These are phyloP conservation scores for Psephotus haematonotus DNA, from an alignment of 2,113 vertebrate genomes.

Conservation along the genomic window DNA sequence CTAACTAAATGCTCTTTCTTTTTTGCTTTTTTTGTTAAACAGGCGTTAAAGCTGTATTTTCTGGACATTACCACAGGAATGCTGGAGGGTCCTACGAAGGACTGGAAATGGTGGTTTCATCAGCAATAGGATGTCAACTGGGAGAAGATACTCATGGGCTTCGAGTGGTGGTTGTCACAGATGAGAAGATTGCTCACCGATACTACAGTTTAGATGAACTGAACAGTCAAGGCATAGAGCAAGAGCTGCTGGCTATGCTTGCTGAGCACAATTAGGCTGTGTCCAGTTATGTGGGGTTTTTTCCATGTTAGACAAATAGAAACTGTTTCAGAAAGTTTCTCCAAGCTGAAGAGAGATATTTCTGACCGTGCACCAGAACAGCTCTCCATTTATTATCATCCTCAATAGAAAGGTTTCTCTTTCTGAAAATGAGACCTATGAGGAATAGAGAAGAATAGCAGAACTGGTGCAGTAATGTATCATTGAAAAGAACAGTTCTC, in stretches of 20 bases:
- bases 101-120: conserved; percentile 94
- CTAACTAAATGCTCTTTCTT: background rate
- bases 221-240: conserved; percentile 73
- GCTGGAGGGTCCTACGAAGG: conserved; percentile 84
- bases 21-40: background rate
- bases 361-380: background rate
- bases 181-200: conserved; percentile 80
- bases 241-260: conserved; percentile 82
- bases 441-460: background rate
- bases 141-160: conserved; percentile 88
- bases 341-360: background rate
- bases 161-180: conserved; percentile 88
- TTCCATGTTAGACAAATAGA: background rate
- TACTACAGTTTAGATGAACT: conserved; percentile 89
- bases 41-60: conserved; percentile 93
- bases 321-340: background rate
- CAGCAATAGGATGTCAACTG: conserved; percentile 94
- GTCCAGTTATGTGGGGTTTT: background rate
- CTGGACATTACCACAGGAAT: conserved; percentile 94
- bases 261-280: conserved; percentile 39
- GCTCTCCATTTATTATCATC: background rate
- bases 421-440: background rate
- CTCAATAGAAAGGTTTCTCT: background rate
- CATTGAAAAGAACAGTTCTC: background rate
- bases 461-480: background rate